Percentiles rank a stretch among this genome's conserved stretches.
Evolutionary conservation across 1,140 invertebrate species (phyloP).

Genomic region (Tachypleus tridentatus): DNA sequence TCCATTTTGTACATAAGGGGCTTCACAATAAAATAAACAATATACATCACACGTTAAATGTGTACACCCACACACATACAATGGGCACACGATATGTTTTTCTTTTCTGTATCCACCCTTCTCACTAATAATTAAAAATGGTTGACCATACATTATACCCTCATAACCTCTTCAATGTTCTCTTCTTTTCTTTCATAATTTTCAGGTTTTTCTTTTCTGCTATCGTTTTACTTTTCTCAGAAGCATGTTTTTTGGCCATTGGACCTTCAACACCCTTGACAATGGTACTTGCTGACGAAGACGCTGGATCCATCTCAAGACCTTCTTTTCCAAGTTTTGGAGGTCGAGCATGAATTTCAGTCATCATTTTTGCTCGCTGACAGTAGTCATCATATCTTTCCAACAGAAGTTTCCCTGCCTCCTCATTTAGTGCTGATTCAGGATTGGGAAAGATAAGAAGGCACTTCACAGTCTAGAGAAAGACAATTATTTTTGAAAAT

Average conservation of each 20-base stretch:
- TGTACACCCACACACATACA: no score
- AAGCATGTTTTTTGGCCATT: constrained; percentile 66
- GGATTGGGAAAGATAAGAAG: constrained; percentile 86
- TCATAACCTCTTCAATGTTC: constrained; percentile 79
- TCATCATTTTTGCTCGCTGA: constrained; percentile 81
- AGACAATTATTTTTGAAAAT: not conserved
- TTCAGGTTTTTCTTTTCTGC: constrained; percentile 56
- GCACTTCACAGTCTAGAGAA: constrained; percentile 73
- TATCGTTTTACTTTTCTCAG: constrained; percentile 56
- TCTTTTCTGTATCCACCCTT: no score
- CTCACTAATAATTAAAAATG: no score
- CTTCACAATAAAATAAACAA: no score
- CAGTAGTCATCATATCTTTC: constrained; percentile 87
- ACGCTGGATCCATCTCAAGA: constrained; percentile 6
- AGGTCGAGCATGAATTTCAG: constrained; percentile 75
- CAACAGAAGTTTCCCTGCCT: constrained; percentile 78
- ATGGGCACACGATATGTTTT: no score
- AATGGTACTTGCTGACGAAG: constrained; percentile 35
- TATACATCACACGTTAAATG: no score
- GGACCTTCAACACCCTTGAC: constrained; percentile 46
- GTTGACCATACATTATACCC: not conserved
- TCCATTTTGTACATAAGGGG: no score
- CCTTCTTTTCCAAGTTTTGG: constrained; percentile 32
- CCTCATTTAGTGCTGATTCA: constrained; percentile 86
- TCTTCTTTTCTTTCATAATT: constrained; percentile 68